Conservation (phyloP, 2,797 vertebrate species). For the Thalassophryne amazonica region DNA sequence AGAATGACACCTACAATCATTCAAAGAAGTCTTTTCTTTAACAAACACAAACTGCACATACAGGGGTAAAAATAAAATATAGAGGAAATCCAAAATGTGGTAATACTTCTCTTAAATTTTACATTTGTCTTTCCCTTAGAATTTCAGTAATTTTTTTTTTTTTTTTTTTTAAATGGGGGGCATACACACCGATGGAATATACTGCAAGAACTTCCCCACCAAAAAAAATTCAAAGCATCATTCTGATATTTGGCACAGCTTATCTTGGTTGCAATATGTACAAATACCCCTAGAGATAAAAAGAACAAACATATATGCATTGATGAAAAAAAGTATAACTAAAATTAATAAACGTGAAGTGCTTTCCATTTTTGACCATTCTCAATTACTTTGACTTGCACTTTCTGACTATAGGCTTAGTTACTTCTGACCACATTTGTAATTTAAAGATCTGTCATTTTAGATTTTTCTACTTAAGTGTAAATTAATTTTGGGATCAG, state of each 20-base stretch:
- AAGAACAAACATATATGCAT: constrained; percentile 17
- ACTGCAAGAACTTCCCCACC: too few species aligned
- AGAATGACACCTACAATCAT: constrained; percentile 2
- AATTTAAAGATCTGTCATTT: too few species aligned
- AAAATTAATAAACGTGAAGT: too few species aligned
- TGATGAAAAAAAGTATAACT: constrained; percentile 9
- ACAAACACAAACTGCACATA: background rate
- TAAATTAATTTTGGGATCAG: too few species aligned
- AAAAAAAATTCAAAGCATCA: constrained; percentile 17
- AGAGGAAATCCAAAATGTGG: constrained; percentile 19
- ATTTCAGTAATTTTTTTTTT: too few species aligned
- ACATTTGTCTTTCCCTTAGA: background rate
- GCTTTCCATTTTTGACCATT: too few species aligned
- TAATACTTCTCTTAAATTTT: constrained; percentile 61
- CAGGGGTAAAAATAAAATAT: constrained; percentile 12
- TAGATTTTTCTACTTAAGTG: too few species aligned
- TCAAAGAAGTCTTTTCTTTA: background rate
- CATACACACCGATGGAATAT: constrained; percentile 6
- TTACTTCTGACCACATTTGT: too few species aligned
- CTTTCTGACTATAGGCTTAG: too few species aligned
- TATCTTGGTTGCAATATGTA: constrained; percentile 40
- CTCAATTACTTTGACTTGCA: too few species aligned
- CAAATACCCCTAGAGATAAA: constrained; percentile 40
- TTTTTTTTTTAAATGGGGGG: too few species aligned
- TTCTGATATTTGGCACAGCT: constrained; percentile 61